Evolutionary conservation across 2,113 vertebrate genomes (phyloP), one percentile per base, ranked within the genome.

Genomic region (Phyllopteryx taeniolatus): DNA sequence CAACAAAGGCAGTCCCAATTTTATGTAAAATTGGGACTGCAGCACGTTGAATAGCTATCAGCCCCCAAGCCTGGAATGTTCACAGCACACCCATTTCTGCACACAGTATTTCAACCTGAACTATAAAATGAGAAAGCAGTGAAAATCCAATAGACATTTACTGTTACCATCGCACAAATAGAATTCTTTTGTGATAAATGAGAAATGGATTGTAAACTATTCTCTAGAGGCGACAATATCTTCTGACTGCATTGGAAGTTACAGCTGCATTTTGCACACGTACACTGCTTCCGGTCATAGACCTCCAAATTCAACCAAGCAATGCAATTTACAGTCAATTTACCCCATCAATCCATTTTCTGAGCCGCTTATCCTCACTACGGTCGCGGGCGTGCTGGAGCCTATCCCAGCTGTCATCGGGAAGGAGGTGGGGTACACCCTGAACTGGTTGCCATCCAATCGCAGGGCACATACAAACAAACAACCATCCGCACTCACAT

Each of bases 121-220:
- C 78, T 67, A 83, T 88, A 85, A 86, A 89, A 51, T 67, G 79
- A 71, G 43, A 72, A 72, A 60, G 66, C 71, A 64, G 70, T 84
- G 69, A 78, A 85, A 72, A 46, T 70, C 78, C 69, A 60, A 49
- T 54, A 67, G 73, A 81, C 71, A 81, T 81, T 84, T 86, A 84
- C 78, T 63, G 76, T 54, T 83, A 69, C 76, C 75, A 76, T 82
- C 64, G 71, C 47, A 35, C 62, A 49, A 15, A 83, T 81, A 80
- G 5, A n/a, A 75, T 75, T 78, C 47, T 42, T 78, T 76, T 68
- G 68, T 71, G 63, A 79, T 60, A 79, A 75, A 76, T 74, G 80
- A 71, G 39, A 42, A 27, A 60, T 33, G 60, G 65, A 70, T 77
- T 39, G 60, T 83, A 72, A 83, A 83, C 53, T 0, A 27, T 15